Base-by-base conservation (phyloP, 1,140 invertebrate genomes). In the Coptotermes formosanus region DNA sequence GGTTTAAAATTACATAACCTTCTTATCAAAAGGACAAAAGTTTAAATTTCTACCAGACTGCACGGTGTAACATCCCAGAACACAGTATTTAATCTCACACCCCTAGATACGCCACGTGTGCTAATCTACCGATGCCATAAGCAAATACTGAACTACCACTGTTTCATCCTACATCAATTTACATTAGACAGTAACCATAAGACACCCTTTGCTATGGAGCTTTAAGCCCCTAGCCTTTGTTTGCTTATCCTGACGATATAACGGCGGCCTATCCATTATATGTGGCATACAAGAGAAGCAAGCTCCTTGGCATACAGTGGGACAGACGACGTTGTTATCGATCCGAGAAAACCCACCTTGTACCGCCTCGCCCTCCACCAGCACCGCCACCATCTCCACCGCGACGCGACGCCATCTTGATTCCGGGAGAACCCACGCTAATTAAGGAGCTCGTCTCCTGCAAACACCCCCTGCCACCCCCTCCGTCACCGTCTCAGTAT, bases 381-480 rank as follows among this genome's bases (percentile, higher is more conserved):
- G 25, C n/a, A 30, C 64, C 64, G 12, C 59, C 59, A 64, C 21
- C 59, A 64, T 19, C 59, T 8, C 16, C 19, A 64, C 21, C 21
- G 64, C n/a, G 64, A 75, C 8, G 64, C n/a, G 64, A 75, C 64
- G 64, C 64, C 64, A 75, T 75, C 64, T 75, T 75, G 64, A n/a
- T 75, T 75, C 64, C 64, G 64, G 64, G 64, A n/a, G 64, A 75
- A 12, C n/a, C 64, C 25, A 75, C 64, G n/a, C 64, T 75, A 75
- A 75, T 75, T 75, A 75, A 75, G 64, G 64, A 75, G 64, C 64
- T 75, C 64, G 64, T 75, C 64, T 75, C 64, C 52, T 75, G 64
- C 64, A 75, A 75, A 8, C 64, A 75, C 64, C 64, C 64, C 64
- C 64, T 30, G 14, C 64, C 64, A 75, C 64, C 64, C 14, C n/a